Conservation (phyloP, 2,888 invertebrate species). For the Idaea straminata region DNA sequence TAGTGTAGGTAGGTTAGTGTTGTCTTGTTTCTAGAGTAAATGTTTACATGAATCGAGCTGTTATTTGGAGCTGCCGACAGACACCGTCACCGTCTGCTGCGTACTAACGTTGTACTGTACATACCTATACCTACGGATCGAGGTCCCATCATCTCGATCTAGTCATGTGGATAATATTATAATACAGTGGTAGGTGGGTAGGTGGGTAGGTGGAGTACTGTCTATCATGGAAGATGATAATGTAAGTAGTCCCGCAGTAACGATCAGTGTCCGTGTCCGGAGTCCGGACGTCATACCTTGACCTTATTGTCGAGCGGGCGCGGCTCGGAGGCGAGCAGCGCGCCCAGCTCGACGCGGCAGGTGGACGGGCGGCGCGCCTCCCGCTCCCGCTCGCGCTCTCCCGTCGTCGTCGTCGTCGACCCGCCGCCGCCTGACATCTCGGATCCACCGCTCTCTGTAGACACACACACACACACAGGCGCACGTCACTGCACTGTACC, state of each 20-base stretch:
- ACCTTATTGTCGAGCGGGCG: slow-evolving; percentile 86
- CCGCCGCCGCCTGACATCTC: slow-evolving; percentile 70
- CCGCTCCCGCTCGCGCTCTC: slow-evolving; percentile 39
- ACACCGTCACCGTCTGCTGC: slow-evolving; percentile 10
- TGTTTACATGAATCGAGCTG: slow-evolving; percentile 39
- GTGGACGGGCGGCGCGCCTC: slow-evolving; percentile 66
- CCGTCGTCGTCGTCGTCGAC: slow-evolving; percentile 31
- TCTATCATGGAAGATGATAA: no score
- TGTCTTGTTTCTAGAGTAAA: slow-evolving; percentile 33
- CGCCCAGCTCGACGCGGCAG: slow-evolving; percentile 82
- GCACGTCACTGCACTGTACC: slow-evolving; percentile 39
- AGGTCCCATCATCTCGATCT: no score
- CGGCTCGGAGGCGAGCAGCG: slow-evolving; percentile 83
- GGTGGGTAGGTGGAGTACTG: no score
- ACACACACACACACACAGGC: slow-evolving; percentile 38
- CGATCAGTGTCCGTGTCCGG: not conserved
- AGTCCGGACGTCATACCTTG: slow-evolving; percentile 77
- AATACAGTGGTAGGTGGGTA: no score
- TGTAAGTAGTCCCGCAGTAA: not conserved
- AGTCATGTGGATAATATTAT: no score
- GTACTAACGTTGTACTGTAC: slow-evolving; percentile 20
- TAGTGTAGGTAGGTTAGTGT: slow-evolving; percentile 10
- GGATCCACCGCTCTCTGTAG: slow-evolving; percentile 66
- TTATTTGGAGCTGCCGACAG: slow-evolving; percentile 21
- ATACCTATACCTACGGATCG: slow-evolving; percentile 10